Base-by-base conservation (phyloP, 2,888 invertebrate species). In the Tetropium fuscum region DNA sequence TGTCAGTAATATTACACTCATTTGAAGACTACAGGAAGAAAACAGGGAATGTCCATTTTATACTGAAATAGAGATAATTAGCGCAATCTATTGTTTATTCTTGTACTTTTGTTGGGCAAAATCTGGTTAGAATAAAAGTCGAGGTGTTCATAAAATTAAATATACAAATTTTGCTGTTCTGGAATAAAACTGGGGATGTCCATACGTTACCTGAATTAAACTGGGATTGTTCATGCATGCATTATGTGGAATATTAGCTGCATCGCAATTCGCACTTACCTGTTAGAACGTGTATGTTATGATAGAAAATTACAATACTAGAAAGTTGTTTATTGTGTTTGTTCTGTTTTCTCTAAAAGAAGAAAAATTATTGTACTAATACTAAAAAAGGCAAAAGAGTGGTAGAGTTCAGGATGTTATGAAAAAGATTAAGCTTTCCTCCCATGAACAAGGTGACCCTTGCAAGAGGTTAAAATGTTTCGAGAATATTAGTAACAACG, bases 401-500 rank as follows among this genome's bases (percentile, higher is more conserved):
- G 41, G 41, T 7, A 41, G 18, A 41, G 11, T 41, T 10, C 41
- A 41, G 10, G 41, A 41, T 41, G 41, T 41, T 10, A 18, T 20
- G 41, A 41, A 41, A 18, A 19, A 20, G 3, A 3, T 19, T n/a
- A 15, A 11, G 19, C 18, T 18, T 15, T 41, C 41, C 6, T n/a
- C 22, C 10, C 20, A 41, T 41, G 41, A 41, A 41, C 20, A 41
- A 41, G 41, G 20, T 18, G 41, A 16, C 7, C 2, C 18, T 3
- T 38, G 38, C 41, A 41, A 41, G n/a, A 2, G 41, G 15, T 41
- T 41, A 41, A 41, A 44, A 25, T 44, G 25, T 22, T 44, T 44
- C 27, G 25, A 44, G 27, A 44, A 5, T 25, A 13, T 44, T 1
- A 11, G 11, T 25, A 13, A 44, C 11, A 4, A 13, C 8, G 19